phyloP scores from a whole-genome alignment of 2,113 vertebrate genomes.

The Amazona guildingii region DNA sequence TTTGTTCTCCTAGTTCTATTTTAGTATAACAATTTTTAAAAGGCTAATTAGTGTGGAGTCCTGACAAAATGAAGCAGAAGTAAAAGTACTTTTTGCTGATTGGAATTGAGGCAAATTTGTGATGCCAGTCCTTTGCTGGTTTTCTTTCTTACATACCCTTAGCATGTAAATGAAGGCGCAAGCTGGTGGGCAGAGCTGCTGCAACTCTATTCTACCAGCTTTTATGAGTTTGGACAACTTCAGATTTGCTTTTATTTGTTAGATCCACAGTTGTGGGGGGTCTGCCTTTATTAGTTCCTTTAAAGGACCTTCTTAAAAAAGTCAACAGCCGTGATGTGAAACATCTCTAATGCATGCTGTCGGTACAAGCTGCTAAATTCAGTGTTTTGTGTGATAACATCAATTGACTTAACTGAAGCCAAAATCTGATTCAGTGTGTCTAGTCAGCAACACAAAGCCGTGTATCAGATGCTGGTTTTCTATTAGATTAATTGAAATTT shows the following conservation, averaged over 20 bases:
- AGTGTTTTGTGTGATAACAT: neutral
- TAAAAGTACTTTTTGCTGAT: neutral
- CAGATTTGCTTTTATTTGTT: neutral
- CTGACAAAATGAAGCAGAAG: neutral
- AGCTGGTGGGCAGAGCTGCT: neutral
- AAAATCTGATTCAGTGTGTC: neutral
- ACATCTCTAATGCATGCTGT: neutral
- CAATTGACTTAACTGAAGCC: conserved; percentile 12
- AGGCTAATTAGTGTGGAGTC: neutral
- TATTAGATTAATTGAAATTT: neutral
- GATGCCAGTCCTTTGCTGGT: neutral
- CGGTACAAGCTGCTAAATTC: neutral
- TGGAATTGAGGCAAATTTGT: neutral
- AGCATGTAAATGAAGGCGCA: neutral
- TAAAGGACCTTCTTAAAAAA: neutral
- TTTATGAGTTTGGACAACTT: neutral
- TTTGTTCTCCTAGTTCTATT: neutral
- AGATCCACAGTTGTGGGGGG: neutral
- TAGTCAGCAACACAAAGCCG: neutral
- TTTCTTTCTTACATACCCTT: neutral
- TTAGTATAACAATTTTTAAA: neutral
- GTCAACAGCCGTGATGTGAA: neutral
- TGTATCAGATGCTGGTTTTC: neutral
- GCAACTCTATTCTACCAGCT: neutral
- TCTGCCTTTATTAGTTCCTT: neutral